Percentiles rank a stretch among this genome's conserved stretches.
These are phyloP conservation scores for Eledona agricola DNA, from an alignment of 2,888 invertebrate species.

Conservation along the genomic window DNA sequence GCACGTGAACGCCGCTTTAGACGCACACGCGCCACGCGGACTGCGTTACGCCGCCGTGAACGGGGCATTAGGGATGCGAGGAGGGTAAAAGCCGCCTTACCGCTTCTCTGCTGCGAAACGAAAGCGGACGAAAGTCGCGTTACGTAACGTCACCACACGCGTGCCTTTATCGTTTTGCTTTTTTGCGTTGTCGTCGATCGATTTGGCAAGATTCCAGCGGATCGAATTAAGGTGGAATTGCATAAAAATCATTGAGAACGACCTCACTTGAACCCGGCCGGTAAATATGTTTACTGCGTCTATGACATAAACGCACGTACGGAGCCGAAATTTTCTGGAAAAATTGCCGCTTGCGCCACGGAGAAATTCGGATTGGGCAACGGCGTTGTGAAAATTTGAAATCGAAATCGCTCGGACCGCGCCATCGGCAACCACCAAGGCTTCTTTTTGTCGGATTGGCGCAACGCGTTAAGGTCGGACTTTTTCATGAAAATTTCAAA, in stretches of 20 bases:
- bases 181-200: constrained; percentile 20
- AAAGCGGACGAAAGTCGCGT: too few relatives aligned
- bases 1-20: constrained; percentile 29
- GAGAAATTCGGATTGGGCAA: constrained; percentile 18
- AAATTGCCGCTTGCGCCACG: constrained; percentile 8
- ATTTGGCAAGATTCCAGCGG: constrained; percentile 38
- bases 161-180: constrained; percentile 10
- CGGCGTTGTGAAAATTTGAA: constrained; percentile 35
- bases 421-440: constrained; percentile 30
- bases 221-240: constrained; percentile 45
- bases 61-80: constrained; percentile 9
- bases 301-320: constrained; percentile 37
- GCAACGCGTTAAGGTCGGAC: constrained; percentile 28
- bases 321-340: constrained; percentile 22
- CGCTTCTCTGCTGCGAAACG: constrained; percentile 19
- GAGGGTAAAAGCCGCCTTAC: constrained; percentile 16
- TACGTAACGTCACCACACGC: too few relatives aligned
- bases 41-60: too few relatives aligned
- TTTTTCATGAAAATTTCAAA: constrained; percentile 23
- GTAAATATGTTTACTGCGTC: constrained; percentile 45
- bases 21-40: neutral
- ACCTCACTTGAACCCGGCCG: constrained; percentile 50
- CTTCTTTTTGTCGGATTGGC: constrained; percentile 30
- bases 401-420: constrained; percentile 21
- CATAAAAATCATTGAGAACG: constrained; percentile 55